These are phyloP conservation scores for Epinephelus awoara DNA, from an alignment of 2,797 vertebrate genomes.

Conservation along the genomic window DNA sequence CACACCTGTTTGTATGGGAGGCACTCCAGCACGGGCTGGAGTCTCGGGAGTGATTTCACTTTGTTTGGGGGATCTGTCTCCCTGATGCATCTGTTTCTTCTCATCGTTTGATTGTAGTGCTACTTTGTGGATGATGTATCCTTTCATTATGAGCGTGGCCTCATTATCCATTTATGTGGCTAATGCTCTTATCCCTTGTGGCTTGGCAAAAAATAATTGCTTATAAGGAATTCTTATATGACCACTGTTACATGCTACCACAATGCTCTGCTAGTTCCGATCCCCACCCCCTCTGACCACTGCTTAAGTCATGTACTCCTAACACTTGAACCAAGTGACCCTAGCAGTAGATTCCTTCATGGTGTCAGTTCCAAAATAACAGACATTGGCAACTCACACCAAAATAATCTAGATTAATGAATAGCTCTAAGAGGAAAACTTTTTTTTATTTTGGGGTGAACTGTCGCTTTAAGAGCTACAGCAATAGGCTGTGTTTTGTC, in stretches of 20 bases:
- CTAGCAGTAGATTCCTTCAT: too few species aligned
- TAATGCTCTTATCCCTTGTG: conserved; percentile 61
- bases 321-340: not conserved
- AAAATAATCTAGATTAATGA: too few species aligned
- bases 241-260: conserved; percentile 32
- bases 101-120: conserved; percentile 44
- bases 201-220: conserved; percentile 62
- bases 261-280: not conserved
- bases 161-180: conserved; percentile 72
- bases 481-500: too few species aligned
- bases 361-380: too few species aligned
- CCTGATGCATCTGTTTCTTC: conserved; percentile 43
- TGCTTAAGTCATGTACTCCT: not conserved
- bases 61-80: conserved; percentile 40
- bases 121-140: conserved; percentile 50
- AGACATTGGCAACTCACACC: too few species aligned
- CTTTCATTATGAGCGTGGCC: conserved; percentile 51
- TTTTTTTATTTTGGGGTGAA: too few species aligned
- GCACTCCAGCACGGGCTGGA: conserved; percentile 30
- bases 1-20: conserved; percentile 58
- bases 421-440: too few species aligned
- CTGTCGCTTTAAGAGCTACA: too few species aligned
- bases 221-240: conserved; percentile 48
- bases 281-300: not conserved
- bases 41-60: conserved; percentile 41